These are phyloP conservation scores for Pentalonia nigronervosa DNA, from an alignment of 1,140 invertebrate species.

Conservation along the genomic window DNA sequence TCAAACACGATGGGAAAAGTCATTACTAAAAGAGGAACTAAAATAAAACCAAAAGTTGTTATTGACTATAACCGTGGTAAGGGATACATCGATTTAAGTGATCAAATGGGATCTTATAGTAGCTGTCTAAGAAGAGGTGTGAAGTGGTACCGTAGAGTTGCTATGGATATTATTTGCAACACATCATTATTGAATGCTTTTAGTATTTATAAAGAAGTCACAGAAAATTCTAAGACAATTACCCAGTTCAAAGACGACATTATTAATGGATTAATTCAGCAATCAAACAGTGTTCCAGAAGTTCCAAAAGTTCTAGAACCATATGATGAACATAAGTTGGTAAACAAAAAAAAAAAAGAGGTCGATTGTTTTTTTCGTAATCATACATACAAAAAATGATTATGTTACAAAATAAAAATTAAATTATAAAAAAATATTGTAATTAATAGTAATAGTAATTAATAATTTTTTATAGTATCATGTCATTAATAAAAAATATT, in stretches of 20 bases:
- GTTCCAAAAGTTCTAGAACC: background rate
- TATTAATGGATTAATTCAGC: too few species aligned
- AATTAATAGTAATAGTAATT: background rate
- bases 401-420: background rate
- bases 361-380: background rate
- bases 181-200: constrained; percentile 34
- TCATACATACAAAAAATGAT: background rate
- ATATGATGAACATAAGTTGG: constrained; percentile 15
- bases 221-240: constrained; percentile 30
- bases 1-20: too few species aligned
- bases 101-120: constrained; percentile 42
- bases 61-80: too few species aligned
- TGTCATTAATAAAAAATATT: constrained; percentile 1
- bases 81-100: too few species aligned
- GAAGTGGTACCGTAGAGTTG: constrained; percentile 36
- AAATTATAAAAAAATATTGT: background rate
- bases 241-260: constrained; percentile 39
- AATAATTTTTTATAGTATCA: background rate
- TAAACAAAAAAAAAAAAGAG: constrained; percentile 1
- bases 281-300: background rate
- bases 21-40: too few species aligned
- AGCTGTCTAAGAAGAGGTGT: constrained; percentile 39
- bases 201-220: constrained; percentile 34
- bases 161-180: constrained; percentile 33
- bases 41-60: too few species aligned